Percentiles rank a stretch among this genome's conserved stretches.
Evolutionary conservation across 2,797 vertebrate genomes (phyloP).

Genomic region (Phrynocephalus vlangalii): DNA sequence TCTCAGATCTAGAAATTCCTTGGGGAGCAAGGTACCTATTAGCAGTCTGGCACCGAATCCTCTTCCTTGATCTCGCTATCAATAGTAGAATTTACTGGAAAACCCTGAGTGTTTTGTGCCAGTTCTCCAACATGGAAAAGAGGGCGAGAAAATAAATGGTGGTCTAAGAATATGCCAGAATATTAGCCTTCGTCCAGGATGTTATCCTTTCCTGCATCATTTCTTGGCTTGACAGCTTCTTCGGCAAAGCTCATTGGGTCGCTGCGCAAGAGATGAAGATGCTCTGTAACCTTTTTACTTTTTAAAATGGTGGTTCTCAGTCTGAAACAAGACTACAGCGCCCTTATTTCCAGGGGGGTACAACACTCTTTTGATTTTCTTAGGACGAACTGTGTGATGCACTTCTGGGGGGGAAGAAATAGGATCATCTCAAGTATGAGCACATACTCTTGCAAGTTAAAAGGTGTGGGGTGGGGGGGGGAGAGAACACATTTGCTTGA

Average conservation of each 20-base stretch:
- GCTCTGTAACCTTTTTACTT: neutral
- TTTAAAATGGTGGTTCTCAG: no score
- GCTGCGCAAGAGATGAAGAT: neutral
- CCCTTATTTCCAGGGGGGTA: neutral
- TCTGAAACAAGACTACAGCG: neutral
- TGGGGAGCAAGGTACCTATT: neutral
- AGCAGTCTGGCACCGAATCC: neutral
- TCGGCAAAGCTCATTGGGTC: neutral
- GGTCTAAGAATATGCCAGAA: neutral
- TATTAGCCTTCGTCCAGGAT: neutral
- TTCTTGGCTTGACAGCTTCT: neutral
- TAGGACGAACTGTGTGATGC: neutral
- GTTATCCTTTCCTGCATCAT: neutral
- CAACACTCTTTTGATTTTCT: neutral
- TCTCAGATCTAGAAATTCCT: neutral
- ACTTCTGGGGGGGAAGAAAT: neutral
- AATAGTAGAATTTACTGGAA: neutral
- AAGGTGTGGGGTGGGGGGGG: neutral
- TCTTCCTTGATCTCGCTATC: neutral
- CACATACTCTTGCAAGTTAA: no score
- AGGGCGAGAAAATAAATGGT: neutral
- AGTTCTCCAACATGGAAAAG: neutral
- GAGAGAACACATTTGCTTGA: no score
- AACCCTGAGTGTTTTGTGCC: neutral
- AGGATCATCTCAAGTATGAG: neutral